Base-by-base conservation (phyloP, 2,797 vertebrate species). In the Emys orbicularis region DNA sequence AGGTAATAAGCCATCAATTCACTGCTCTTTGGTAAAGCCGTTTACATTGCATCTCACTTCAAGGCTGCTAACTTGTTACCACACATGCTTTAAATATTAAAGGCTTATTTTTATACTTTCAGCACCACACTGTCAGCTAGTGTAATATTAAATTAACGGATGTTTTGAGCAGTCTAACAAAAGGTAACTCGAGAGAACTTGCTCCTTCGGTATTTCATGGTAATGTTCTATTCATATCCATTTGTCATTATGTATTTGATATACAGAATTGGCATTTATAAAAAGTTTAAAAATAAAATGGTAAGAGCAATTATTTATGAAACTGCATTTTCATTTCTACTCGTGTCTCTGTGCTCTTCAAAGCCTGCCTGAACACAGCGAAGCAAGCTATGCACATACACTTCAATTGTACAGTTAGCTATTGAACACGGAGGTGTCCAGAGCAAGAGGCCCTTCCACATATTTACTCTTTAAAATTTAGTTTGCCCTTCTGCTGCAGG, bases 31-130 rank as follows among this genome's bases (percentile, higher is more conserved):
- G 21, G 44, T 77, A 77, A 47, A 47, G 74, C 44, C 4, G 12
- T 76, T 37, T 72, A 37, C 65, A 41, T 9, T 72, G 37, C n/a
- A 72, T 94, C 89, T 90, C 82, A 74, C 19, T 12, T 90, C 80
- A 87, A 88, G 84, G 61, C 88, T 92, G 44, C 65, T 93, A 83
- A 90, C 93, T 65, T 56, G 89, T 72, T 84, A 23, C 37, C 86
- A 81, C 1, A 0, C 77, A 44, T 7, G 92, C 95, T 96, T 94
- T 87, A 86, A 91, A 94, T 53, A 80, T 37, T 87, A 92, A 91
- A 97, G 77, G 84, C 87, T 96, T 97, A 96, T 97, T 97, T 97
- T 97, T 97, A 34, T 97, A 97, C 44, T 87, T 77, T n/a, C 34
- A n/a, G 91, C 44, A 76, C 12, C 27, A 76, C 44, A 47, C 27